These are phyloP conservation scores for Chaetorhynchus papuensis DNA, from an alignment of 2,113 vertebrate genomes.

Conservation along the genomic window DNA sequence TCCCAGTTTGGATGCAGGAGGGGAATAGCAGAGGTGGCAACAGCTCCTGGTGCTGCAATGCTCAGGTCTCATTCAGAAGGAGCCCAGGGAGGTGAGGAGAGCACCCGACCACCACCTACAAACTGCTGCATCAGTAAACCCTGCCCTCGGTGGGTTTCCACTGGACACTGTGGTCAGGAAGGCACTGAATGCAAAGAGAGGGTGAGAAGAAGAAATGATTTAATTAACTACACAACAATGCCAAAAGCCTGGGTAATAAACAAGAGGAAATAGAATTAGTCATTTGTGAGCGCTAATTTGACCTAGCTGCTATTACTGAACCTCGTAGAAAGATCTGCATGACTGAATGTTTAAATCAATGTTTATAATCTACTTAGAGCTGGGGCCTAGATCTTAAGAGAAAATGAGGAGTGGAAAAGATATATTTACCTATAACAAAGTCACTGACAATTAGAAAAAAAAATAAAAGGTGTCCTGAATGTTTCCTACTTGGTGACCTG, in stretches of 20 bases:
- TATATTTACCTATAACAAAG: background rate
- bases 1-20: background rate
- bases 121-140: background rate
- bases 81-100: background rate
- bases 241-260: slow-evolving; percentile 9
- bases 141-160: background rate
- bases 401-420: background rate
- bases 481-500: background rate
- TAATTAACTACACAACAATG: background rate
- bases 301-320: slow-evolving; percentile 6
- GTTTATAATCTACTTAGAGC: background rate
- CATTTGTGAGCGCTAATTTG: slow-evolving; percentile 19
- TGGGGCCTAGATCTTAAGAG: background rate
- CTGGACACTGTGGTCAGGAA: background rate
- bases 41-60: background rate
- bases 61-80: background rate
- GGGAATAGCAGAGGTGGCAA: background rate
- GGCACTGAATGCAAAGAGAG: background rate
- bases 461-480: background rate
- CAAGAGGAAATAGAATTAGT: slow-evolving; percentile 32
- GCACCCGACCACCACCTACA: background rate
- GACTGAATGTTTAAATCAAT: slow-evolving; percentile 16
- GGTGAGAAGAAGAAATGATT: background rate
- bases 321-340: background rate
- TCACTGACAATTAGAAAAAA: background rate